Conservation (phyloP, 35 echinoderm and acorn worm genomes). For the Acanthaster planci region DNA sequence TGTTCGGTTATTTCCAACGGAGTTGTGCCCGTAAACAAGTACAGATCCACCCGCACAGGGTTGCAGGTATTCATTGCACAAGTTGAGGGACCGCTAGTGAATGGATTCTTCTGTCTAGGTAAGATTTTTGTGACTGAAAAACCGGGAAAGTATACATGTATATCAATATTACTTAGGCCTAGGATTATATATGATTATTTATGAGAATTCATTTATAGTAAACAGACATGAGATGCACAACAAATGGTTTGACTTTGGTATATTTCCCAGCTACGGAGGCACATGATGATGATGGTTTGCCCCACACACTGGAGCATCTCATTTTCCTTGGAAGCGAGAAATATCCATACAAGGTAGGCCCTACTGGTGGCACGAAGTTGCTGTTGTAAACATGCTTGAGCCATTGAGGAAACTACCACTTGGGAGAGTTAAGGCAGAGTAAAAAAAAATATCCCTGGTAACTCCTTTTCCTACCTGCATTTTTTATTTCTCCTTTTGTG, state of each 20-base stretch:
- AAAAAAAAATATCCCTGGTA: too few species aligned
- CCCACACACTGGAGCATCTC: constrained; percentile 96
- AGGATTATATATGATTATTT: too few species aligned
- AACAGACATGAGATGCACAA: too few species aligned
- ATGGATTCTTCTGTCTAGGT: constrained; percentile 96
- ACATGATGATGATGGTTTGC: constrained; percentile 98
- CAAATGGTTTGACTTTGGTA: too few species aligned
- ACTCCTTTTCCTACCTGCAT: too few species aligned
- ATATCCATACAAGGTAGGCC: constrained; percentile 88
- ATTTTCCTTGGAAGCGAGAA: constrained; percentile 95
- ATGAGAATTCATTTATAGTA: too few species aligned
- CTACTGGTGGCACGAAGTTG: not conserved
- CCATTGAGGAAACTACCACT: too few species aligned
- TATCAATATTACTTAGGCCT: too few species aligned
- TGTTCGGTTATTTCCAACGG: constrained; percentile 86
- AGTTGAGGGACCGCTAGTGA: constrained; percentile 94
- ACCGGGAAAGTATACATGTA: not conserved
- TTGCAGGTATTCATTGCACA: constrained; percentile 79
- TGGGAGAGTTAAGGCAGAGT: too few species aligned
- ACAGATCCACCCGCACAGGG: constrained; percentile 76
- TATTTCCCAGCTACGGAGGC: constrained; percentile 83
- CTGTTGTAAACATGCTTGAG: too few species aligned
- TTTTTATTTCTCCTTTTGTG: too few species aligned
- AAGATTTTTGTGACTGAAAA: constrained; percentile 27
- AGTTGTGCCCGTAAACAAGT: constrained; percentile 87